Conservation (phyloP, 2,113 vertebrate genomes). For the Myiopsitta monachus region DNA sequence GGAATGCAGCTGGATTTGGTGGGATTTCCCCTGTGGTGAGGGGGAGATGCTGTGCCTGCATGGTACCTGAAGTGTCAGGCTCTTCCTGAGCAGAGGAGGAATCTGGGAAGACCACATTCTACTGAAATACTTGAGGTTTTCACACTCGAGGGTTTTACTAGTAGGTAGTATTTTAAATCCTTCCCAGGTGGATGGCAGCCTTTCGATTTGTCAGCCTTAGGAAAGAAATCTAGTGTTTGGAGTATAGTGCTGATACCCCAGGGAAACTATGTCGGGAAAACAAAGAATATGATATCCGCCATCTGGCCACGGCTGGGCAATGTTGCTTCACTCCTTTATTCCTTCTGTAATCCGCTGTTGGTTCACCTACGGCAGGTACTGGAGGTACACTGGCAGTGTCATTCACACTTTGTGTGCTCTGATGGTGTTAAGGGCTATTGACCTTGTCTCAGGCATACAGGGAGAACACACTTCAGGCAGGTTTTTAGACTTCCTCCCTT, state of each 20-base stretch:
- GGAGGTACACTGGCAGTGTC: not conserved
- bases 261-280: not conserved
- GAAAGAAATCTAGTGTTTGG: not conserved
- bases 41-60: not conserved
- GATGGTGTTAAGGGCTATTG: not conserved
- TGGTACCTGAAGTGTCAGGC: fast-evolving
- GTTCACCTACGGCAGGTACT: not conserved
- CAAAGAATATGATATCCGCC: not conserved
- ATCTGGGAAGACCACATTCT: not conserved
- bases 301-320: not conserved
- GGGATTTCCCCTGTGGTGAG: not conserved
- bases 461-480: not conserved
- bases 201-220: not conserved
- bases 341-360: not conserved
- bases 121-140: not conserved
- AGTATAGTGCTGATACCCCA: not conserved
- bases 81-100: not conserved
- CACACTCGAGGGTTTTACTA: not conserved
- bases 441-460: not conserved
- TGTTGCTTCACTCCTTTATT: not conserved
- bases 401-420: not conserved
- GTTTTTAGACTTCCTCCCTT: not conserved
- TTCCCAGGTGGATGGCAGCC: not conserved
- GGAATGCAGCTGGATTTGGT: fast-evolving
- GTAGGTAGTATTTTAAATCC: not conserved